Base-by-base conservation (phyloP, 2,113 vertebrate genomes). In the Nothoprocta pentlandii region DNA sequence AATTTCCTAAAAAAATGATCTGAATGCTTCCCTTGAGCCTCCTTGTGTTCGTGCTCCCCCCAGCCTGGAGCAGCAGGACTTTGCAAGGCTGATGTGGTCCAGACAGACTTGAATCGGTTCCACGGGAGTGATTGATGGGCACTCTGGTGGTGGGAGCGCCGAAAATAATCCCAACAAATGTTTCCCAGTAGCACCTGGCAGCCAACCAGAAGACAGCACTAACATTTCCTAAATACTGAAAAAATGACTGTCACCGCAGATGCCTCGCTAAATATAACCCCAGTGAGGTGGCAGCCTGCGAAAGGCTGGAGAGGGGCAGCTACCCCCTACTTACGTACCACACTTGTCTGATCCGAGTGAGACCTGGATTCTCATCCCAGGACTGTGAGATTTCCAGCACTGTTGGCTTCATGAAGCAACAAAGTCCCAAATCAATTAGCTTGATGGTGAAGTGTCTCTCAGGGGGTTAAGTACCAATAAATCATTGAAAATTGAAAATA, bases 91-190 rank as follows among this genome's bases (percentile, higher is more conserved):
- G 84, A 89, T 2, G 0, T 82, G 83, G 83, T 88, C 87, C 83
- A 87, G 90, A 46, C 91, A 41, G 92, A 42, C 61, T 87, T 41
- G 67, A 75, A 89, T 80, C 87, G 76, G 75, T 86, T 95, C 77
- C 92, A 67, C 7, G 1, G 20, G 39, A 16, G 2, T 97, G 97
- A 97, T 96, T 97, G 97, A 98, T 97, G 90, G 94, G 58, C 63
- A 42, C 89, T 77, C 54, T 92, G 93, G 83, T 92, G 92, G 85
- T 88, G 95, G 96, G 94, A 96, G 80, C 2, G 16, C 97, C 58
- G 34, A 97, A 98, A 98, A 98, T 98, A 98, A 97, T 97, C 80
- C 85, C 91, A 97, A 94, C 97, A 97, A 98, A 97, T 97, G 96
- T 96, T 97, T 97, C 96, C 95, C 80, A 92, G 96, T 97, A 96